These are phyloP conservation scores for Reinhardtius hippoglossoides DNA, from an alignment of 2,113 vertebrate genomes.

Conservation along the genomic window DNA sequence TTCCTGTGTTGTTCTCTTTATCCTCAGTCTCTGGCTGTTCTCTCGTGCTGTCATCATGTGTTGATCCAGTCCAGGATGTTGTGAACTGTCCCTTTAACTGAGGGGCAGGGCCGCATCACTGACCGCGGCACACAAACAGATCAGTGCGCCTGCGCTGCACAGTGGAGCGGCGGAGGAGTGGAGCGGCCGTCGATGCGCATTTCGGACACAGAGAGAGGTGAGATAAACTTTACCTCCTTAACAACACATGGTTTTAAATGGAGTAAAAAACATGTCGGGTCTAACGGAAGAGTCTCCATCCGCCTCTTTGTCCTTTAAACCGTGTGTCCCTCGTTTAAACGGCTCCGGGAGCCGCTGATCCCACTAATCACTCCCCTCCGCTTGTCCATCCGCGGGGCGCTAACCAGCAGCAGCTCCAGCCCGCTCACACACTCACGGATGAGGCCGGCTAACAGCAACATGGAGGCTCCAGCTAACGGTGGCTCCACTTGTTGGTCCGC, in stretches of 20 bases:
- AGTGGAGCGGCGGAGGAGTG: conserved; percentile 6
- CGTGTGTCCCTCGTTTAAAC: not conserved
- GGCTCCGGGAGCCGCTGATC: conserved; percentile 1
- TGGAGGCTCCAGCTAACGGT: not conserved
- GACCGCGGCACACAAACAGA: not conserved
- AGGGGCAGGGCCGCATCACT: not conserved
- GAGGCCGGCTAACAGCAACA: not conserved
- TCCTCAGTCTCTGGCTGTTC: too few species aligned
- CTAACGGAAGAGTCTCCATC: accelerated
- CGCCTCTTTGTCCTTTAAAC: not conserved
- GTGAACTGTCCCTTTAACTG: conserved; percentile 65
- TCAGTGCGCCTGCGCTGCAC: conserved; percentile 66
- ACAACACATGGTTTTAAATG: accelerated
- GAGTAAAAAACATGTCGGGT: accelerated
- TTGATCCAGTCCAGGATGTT: not conserved
- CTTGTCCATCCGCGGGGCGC: conserved; percentile 32
- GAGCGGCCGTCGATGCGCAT: conserved; percentile 20
- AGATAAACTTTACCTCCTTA: not conserved
- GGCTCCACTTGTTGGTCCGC: not conserved
- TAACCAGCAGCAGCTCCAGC: not conserved
- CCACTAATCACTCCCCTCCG: conserved; percentile 30
- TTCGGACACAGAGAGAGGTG: conserved; percentile 60
- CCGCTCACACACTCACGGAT: not conserved
- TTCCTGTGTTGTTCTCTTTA: too few species aligned
- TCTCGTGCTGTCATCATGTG: not conserved